These are phyloP conservation scores for Latheticus oryzae DNA, from an alignment of 2,888 invertebrate species.

Conservation along the genomic window DNA sequence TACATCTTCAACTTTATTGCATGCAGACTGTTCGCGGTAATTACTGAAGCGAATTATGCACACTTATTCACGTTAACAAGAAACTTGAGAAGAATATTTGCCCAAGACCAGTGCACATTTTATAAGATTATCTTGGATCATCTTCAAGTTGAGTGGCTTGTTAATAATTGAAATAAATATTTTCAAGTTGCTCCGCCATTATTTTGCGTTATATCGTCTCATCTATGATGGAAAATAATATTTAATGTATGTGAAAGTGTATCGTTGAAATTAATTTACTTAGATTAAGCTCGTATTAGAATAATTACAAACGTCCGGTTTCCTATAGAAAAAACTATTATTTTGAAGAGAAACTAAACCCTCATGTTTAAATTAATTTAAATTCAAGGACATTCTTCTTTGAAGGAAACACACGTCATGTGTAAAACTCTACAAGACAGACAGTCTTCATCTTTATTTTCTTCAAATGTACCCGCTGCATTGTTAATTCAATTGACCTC, in stretches of 20 bases:
- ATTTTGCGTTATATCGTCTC: not conserved
- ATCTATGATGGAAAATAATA: not conserved
- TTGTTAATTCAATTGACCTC: slow-evolving; percentile 46
- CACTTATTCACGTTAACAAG: slow-evolving; percentile 38
- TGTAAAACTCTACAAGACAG: slow-evolving; percentile 1
- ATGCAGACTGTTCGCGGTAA: slow-evolving; percentile 36
- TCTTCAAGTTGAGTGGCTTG: slow-evolving; percentile 12
- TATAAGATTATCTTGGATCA: slow-evolving; percentile 31
- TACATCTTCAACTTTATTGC: slow-evolving; percentile 40
- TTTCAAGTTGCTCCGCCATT: slow-evolving; percentile 1
- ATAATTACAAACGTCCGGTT: slow-evolving; percentile 23
- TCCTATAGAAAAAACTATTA: slow-evolving; percentile 1
- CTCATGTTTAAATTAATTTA: slow-evolving; percentile 7
- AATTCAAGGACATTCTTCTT: slow-evolving; percentile 14
- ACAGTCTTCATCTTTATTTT: slow-evolving; percentile 1
- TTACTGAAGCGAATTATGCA: slow-evolving; percentile 41
- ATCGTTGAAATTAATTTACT: slow-evolving; percentile 19
- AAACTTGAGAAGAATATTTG: slow-evolving; percentile 40
- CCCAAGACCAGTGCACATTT: slow-evolving; percentile 11
- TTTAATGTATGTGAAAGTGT: slow-evolving; percentile 19
- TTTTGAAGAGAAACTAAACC: slow-evolving; percentile 18
- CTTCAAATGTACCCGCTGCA: slow-evolving; percentile 8
- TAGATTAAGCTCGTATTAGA: slow-evolving; percentile 9
- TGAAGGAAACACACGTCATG: not conserved
- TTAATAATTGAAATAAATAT: slow-evolving; percentile 21